Evolutionary conservation across 2,113 vertebrate species (phyloP), one percentile per base, ranked within the genome.

Genomic region (Puntigrus tetrazona): DNA sequence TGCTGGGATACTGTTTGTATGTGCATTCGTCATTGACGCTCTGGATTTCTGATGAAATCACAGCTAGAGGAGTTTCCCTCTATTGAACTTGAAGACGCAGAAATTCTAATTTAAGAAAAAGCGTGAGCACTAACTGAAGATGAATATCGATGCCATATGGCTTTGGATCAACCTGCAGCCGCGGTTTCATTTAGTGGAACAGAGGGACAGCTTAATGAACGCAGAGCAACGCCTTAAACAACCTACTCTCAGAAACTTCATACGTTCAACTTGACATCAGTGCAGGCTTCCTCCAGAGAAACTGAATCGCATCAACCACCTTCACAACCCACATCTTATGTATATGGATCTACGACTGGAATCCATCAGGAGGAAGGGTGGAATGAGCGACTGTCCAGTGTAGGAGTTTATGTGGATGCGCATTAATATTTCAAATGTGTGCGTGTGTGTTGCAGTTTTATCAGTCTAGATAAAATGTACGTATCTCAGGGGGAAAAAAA

Each of bases 41-140:
- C 65, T 61, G 57, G 72, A 57, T 70, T 77, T 85, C 29, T 85
- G 79, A 82, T 82, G 63, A 77, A 82, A 85, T 85, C 78, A 57
- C 38, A 59, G 67, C 70, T 78, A 31, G 41, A 43, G 52, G 83
- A 81, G 57, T 76, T 69, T 57, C 57, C 61, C 76, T 63, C 43
- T 70, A 80, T 77, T 80, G 45, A 20, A 69, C 78, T 52, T 41
- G 38, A 82, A 69, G 41, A 78, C 45, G 75, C 78, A 72, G 25
- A n/a, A 76, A 67, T 76, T 77, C 18, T 80, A 73, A 86, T 78
- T 65, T 57, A 34, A 70, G 86, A 25, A 34, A 69, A 77, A 78
- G 22, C 36, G 2, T 77, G 9, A 43, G 20, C 38, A 45, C 75
- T 52, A 67, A 76, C 6, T 5, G 50, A 63, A 38, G 75, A 83